A percentile compares a stretch with the other conserved stretches of the same genome.
Evolutionary conservation across 2,113 vertebrate species (phyloP).

Genomic region (Elephantulus edwardii): DNA sequence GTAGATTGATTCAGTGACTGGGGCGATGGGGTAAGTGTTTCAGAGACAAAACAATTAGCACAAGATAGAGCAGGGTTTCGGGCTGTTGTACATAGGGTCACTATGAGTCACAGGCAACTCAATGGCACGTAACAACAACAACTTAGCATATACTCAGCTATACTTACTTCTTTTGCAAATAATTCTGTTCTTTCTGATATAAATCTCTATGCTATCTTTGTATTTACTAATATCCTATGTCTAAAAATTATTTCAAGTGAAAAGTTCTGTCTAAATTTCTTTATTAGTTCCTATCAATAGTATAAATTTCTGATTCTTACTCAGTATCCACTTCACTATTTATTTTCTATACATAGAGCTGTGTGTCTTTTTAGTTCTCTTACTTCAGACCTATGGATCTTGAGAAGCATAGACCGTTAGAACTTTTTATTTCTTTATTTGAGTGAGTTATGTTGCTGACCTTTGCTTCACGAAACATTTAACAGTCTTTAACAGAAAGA

Average conservation of each 20-base stretch:
- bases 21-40: too few relatives aligned
- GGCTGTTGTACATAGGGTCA: too few relatives aligned
- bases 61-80: too few relatives aligned
- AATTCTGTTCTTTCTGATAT: slow-evolving; percentile 26
- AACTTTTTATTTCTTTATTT: slow-evolving; percentile 60
- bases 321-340: slow-evolving; percentile 64
- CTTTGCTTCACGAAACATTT: slow-evolving; percentile 84
- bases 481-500: slow-evolving; percentile 73
- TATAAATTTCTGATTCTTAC: slow-evolving; percentile 73
- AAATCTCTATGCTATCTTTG: background rate
- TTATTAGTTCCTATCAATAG: slow-evolving; percentile 32
- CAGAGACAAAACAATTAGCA: too few relatives aligned
- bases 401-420: slow-evolving; percentile 75
- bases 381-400: slow-evolving; percentile 75
- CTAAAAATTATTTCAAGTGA: slow-evolving; percentile 70
- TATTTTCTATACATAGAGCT: slow-evolving; percentile 74
- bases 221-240: background rate
- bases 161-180: background rate
- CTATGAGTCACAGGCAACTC: too few relatives aligned
- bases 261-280: slow-evolving; percentile 52
- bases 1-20: too few relatives aligned
- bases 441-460: slow-evolving; percentile 81
- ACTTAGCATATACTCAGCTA: background rate
- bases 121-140: too few relatives aligned
- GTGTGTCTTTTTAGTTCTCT: slow-evolving; percentile 77